Base-by-base conservation (phyloP, 2,888 invertebrate genomes). In the Phorcus lineatus region DNA sequence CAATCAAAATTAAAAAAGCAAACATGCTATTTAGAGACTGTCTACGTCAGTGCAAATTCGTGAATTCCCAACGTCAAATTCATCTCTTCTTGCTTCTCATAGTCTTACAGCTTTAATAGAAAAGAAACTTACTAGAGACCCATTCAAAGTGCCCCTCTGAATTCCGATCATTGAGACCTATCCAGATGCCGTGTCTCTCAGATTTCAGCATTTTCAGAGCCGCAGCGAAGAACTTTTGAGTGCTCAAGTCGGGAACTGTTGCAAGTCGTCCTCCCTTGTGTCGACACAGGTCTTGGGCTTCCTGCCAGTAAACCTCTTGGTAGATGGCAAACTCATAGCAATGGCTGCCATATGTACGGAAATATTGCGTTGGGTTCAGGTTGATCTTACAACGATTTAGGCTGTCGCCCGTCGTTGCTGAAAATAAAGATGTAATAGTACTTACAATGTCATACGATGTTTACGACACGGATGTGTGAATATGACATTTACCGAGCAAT, bases 271-370 rank as follows among this genome's bases (percentile, higher is more conserved):
- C 84, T n/a, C 82, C 81, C 53, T 80, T 80, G 17, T 24, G 28
- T 16, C 31, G 31, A 67, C 82, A 84, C 22, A 80, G 79, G 36
- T 70, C 31, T 19, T 79, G 79, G 11, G 84, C 84, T 19, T 81
- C 81, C 11, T 22, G 28, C 84, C 82, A 83, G 52, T 83, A 84
- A 6, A 77, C 66, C 31, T 78, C 22, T 11, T 70, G n/a, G 52
- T 80, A 77, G 19, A 82, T 66, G 1, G 82, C 83, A 70, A 84
- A 84, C 81, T 82, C 79, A 22, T 79, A 82, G 54, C 83, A 84
- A 7, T 52, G 77, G 16, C 82, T 78, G 13, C 75, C 11, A 28
- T 74, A 82, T 1, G 74, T 47, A 17, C 75, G 52, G 53, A 75
- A 16, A 17, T 75, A 75, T 53, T 75, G 16, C n/a, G 13, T 70